A percentile compares a stretch with the other conserved stretches of the same genome.
These are phyloP conservation scores for Uromys caudimaculatus DNA, from an alignment of 2,797 vertebrate genomes.

Conservation along the genomic window DNA sequence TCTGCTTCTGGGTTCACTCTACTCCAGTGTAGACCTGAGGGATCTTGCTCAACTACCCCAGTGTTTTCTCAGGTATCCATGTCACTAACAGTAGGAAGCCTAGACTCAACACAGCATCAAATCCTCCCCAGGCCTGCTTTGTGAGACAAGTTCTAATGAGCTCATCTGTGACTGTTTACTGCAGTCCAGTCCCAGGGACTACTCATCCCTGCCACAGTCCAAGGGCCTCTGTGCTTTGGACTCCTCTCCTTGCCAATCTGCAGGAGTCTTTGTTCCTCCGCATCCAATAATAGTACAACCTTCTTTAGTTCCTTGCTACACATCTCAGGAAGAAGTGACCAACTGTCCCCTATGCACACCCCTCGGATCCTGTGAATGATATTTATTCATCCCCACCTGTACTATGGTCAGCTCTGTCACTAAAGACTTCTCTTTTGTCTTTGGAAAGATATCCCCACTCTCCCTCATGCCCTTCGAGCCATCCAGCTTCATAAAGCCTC, in stretches of 20 bases:
- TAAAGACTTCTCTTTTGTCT: not conserved
- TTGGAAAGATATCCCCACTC: not conserved
- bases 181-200: not conserved
- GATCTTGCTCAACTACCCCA: not conserved
- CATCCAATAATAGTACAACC: not conserved
- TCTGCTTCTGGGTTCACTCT: not conserved
- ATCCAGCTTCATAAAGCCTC: not conserved
- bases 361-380: not conserved
- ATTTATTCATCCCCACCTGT: not conserved
- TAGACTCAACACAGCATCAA: not conserved
- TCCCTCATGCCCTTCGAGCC: not conserved
- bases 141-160: not conserved
- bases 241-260: not conserved
- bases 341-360: not conserved
- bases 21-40: not conserved
- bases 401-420: not conserved
- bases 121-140: not conserved
- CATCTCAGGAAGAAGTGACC: not conserved
- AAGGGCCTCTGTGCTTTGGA: not conserved
- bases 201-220: not conserved
- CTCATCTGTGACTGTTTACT: not conserved
- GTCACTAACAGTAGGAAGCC: not conserved
- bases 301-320: not conserved
- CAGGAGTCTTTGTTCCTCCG: not conserved
- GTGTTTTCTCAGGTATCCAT: not conserved